Evolutionary conservation across 2,113 vertebrate species (phyloP), one percentile per base, ranked within the genome.

Genomic region (Cryptotis parvus): DNA sequence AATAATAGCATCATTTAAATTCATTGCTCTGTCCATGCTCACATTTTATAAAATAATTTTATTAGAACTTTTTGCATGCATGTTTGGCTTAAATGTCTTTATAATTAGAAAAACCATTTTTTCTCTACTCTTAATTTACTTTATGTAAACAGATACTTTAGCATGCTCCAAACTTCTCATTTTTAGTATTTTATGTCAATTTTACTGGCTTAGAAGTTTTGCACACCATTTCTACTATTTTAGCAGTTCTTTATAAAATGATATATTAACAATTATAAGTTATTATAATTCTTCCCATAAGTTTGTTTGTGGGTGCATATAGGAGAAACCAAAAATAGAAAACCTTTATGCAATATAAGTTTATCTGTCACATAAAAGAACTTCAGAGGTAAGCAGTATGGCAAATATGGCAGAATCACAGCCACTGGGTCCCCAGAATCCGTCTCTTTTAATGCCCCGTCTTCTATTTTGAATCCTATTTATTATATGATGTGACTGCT

Each of bases 1-100:
- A 91, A 89, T 81, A 87, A 85, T 91, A 89, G 26, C 29, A 86
- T 86, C 89, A 91, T 82, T 91, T 89, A 89, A 92, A 86, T 77
- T 78, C 90, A 69, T 80, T 85, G 15, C 73, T 80, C 91, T 89
- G 93, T 76, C 83, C 49, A 84, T 89, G 58, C 29, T 94, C 90
- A 76, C 0, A 75, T 94, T 95, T 91, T 37, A 65, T 90, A 31
- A 78, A 81, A 86, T 12, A 72, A 65, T 87, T 94, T 94, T 82
- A 92, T 93, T 91, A 91, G 76, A 41, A 72, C 3, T 90, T 63
- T 94, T 90, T 78, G 41, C 35, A 89, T 86, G n/a, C 16, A 29
- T 76, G 78, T 85, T 86, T 93, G 69, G 87, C 69, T 9, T 81
- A 73, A 91, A 87, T 31, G 9, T 66, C 55, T 90, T 91, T 72